Conservation (phyloP, 1,140 invertebrate species). For the Brachystomella parvula region DNA sequence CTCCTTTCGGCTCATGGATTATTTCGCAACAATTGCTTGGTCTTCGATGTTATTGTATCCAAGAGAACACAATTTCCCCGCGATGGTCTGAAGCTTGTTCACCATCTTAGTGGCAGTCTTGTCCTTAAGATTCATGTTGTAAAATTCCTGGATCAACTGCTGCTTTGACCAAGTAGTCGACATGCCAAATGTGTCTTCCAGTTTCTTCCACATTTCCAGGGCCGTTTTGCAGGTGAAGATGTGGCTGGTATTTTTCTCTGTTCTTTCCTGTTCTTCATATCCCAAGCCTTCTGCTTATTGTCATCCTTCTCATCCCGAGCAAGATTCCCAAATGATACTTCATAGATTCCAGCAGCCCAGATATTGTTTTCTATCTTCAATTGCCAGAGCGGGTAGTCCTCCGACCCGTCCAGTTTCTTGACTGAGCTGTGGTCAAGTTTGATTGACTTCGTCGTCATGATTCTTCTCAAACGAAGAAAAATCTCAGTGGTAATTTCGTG, state of each 20-base stretch:
- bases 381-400: constrained; percentile 5
- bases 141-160: constrained; percentile 14
- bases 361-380: background rate
- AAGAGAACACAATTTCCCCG: background rate
- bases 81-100: constrained; percentile 8
- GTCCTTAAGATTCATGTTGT: background rate
- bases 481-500: background rate
- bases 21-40: background rate
- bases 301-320: background rate
- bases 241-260: background rate
- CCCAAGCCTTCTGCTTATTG: constrained; percentile 8
- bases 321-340: background rate
- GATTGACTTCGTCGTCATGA: background rate
- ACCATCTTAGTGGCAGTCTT: background rate
- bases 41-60: constrained; percentile 1
- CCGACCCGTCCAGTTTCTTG: constrained; percentile 7
- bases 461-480: background rate
- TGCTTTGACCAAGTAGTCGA: constrained; percentile 10
- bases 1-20: background rate
- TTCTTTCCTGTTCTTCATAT: background rate
- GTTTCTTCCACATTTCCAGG: background rate
- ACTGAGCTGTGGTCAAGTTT: background rate
- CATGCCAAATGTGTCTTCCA: constrained; percentile 5
- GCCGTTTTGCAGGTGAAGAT: background rate
- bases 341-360: background rate